Evolutionary conservation across 2,113 vertebrate species (phyloP).

Genomic region (Campylorhamphus procurvoides): DNA sequence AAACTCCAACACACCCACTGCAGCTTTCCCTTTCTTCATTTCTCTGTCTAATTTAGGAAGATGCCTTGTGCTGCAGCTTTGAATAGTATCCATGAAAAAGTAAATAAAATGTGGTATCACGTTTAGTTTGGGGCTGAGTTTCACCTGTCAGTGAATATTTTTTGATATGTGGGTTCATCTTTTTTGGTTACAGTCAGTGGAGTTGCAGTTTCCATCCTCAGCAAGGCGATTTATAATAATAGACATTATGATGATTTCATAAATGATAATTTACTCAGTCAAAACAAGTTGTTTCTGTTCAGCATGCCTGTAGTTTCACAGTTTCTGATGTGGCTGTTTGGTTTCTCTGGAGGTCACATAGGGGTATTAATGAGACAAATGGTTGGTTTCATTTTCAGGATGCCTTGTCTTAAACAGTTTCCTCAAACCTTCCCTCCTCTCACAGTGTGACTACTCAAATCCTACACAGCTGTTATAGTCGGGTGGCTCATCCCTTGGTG

Average conservation of each 20-base stretch:
- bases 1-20: background rate
- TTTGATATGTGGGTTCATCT: background rate
- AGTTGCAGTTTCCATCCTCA: conserved; percentile 9
- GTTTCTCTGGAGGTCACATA: background rate
- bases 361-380: background rate
- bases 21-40: background rate
- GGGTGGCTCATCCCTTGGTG: background rate
- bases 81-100: background rate
- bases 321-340: background rate
- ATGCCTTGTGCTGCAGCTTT: background rate
- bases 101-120: background rate
- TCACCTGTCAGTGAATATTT: background rate
- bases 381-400: background rate
- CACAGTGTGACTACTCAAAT: fast-evolving
- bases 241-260: background rate
- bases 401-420: background rate
- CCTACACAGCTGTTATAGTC: background rate
- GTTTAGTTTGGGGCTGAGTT: background rate
- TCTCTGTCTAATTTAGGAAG: background rate
- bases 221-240: background rate
- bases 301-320: background rate
- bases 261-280: background rate
- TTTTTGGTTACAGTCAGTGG: background rate
- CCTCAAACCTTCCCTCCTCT: background rate
- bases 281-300: background rate